A percentile compares a stretch with the other conserved stretches of the same genome.
Conservation (phyloP, 2,888 invertebrate species). For the Agrochola circellaris region DNA sequence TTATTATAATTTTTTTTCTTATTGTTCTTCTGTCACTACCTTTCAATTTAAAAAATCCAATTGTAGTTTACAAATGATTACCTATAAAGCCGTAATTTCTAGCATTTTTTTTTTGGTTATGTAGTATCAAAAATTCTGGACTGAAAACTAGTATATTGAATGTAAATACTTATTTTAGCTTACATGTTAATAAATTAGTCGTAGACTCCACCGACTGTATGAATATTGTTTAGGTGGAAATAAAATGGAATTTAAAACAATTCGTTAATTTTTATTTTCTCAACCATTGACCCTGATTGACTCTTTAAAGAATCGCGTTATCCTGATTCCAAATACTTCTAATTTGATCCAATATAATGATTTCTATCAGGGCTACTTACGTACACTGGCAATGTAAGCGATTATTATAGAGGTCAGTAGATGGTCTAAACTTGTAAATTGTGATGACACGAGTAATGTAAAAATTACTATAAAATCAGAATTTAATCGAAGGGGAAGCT, state of each 20-base stretch:
- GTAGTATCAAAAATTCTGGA: slow-evolving; percentile 57
- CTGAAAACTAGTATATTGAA: slow-evolving; percentile 55
- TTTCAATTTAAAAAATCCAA: not conserved
- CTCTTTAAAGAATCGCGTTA: too few species aligned
- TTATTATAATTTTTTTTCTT: not conserved
- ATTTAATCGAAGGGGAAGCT: not conserved
- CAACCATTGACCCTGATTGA: not conserved
- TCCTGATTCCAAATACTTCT: not conserved
- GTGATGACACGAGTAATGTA: not conserved
- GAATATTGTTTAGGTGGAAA: slow-evolving; percentile 77
- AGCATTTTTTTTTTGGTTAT: not conserved
- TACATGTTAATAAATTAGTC: slow-evolving; percentile 73
- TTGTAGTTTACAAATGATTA: not conserved
- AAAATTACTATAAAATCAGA: not conserved
- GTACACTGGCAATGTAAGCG: not conserved
- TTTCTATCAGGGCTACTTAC: not conserved
- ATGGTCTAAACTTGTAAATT: not conserved
- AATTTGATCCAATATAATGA: not conserved
- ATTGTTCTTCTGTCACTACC: not conserved
- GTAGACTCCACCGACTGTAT: slow-evolving; percentile 76
- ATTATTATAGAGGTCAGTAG: not conserved
- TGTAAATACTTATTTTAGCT: slow-evolving; percentile 67
- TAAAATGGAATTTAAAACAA: slow-evolving; percentile 72
- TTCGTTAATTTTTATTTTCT: slow-evolving; percentile 56
- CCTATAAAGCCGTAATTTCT: not conserved